Evolutionary conservation across 2,888 invertebrate genomes (phyloP), one percentile per base, ranked within the genome.

Genomic region (Brachypterus glaber): DNA sequence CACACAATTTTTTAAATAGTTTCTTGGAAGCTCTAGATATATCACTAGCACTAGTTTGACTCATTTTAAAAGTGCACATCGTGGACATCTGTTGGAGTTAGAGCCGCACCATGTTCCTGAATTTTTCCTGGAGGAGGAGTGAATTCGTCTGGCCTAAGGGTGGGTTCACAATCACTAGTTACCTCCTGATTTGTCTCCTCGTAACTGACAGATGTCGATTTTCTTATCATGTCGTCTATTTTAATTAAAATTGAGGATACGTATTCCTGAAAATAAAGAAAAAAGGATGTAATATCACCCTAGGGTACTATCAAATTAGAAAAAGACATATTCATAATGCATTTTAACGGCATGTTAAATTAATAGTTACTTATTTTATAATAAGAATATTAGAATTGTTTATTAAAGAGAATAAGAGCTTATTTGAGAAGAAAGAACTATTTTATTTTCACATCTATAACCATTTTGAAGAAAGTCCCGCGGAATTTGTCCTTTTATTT

Each of bases 61-160:
- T 41, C 25, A 27, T 45, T 48, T 68, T 69, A 83, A 69, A 85
- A 86, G 66, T 83, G 79, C 49, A 89, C 79, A 66, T 89, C 85
- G 54, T 85, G 75, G 53, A 88, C 82, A 65, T 90, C 89, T 53
- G 87, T 88, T 53, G 88, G 86, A 37, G 87, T 86, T 51, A 79
- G 78, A 51, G 87, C 82, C 64, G 79, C 80, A 65, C 76, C 78
- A 67, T 79, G 79, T 48, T 77, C 75, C 63, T 64, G 54, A 33
- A 70, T 60, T 54, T 71, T 72, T 45, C 66, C 67, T 45, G 63
- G 62, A 45, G 64, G 62, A 12, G 51, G 55, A 5, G 59, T 59
- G 45, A 55, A 53, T 45, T 60, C 58, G 31, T 54, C 58, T 25
- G 55, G 55, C 47, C 60, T 50, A 5, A 50, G 48, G 17, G 49